A percentile compares a stretch with the other conserved stretches of the same genome.
These are phyloP conservation scores for Danio aesculapii DNA, from an alignment of 2,797 vertebrate species.

Conservation along the genomic window DNA sequence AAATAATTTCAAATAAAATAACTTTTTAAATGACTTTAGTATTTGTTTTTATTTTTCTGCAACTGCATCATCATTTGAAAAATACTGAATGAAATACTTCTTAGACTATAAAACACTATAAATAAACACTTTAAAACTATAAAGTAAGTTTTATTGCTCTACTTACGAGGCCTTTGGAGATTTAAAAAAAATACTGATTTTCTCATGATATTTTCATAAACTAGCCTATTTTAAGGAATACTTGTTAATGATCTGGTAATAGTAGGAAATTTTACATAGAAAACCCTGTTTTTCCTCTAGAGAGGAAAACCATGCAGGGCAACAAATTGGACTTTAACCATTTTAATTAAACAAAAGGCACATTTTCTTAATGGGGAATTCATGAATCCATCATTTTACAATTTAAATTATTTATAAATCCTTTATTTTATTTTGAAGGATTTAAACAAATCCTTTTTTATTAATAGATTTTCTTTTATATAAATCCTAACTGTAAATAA, in stretches of 20 bases:
- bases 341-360: background rate
- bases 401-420: background rate
- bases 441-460: no score
- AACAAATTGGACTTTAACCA: background rate
- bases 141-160: background rate
- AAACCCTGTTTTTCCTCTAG: background rate
- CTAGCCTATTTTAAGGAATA: background rate
- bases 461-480: background rate
- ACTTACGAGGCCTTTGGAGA: background rate
- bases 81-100: background rate
- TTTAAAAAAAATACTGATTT: background rate
- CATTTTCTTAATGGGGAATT: background rate
- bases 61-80: background rate
- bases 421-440: no score
- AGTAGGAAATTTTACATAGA: background rate
- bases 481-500: background rate
- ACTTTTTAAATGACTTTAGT: conserved; percentile 77
- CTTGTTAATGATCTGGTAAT: background rate
- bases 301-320: background rate
- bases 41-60: background rate
- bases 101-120: background rate
- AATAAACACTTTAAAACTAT: no score
- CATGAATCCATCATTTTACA: background rate
- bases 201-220: background rate
- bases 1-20: conserved; percentile 95